Percentiles rank a stretch among this genome's conserved stretches.
phyloP scores from a whole-genome alignment of 2,113 vertebrate species.

The Nyctibius bracteatus region DNA sequence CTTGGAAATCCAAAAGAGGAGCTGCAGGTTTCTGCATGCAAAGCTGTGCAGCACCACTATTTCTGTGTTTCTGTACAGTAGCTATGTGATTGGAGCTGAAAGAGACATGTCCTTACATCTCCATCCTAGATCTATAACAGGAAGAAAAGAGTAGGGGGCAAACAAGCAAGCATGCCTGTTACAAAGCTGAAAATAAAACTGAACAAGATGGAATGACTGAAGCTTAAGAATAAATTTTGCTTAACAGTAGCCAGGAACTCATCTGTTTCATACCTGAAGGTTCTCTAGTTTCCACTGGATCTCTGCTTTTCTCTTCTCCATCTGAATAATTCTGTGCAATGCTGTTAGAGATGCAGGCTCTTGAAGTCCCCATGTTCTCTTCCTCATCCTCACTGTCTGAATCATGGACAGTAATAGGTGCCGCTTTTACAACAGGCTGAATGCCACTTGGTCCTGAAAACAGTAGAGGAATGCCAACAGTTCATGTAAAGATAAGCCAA shows the following conservation, averaged over 20 bases:
- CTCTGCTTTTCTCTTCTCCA: slow-evolving; percentile 72
- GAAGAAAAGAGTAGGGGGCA: neutral
- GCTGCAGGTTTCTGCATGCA: neutral
- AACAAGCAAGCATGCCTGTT: neutral
- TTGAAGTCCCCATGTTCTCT: slow-evolving; percentile 69
- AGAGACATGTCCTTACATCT: neutral
- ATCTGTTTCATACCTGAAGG: slow-evolving; percentile 57
- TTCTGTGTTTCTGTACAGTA: neutral
- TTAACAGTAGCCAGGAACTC: neutral
- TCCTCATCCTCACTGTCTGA: slow-evolving; percentile 97
- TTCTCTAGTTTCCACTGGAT: slow-evolving; percentile 68
- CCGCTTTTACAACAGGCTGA: slow-evolving; percentile 78
- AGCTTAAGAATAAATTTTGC: neutral
- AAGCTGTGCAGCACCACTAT: neutral
- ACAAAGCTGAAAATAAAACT: neutral
- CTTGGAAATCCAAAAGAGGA: neutral
- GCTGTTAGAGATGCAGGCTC: slow-evolving; percentile 70
- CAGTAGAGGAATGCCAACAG: neutral
- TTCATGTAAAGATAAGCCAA: neutral
- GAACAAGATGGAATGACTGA: neutral
- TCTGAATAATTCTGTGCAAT: slow-evolving; percentile 75
- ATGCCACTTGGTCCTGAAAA: slow-evolving; percentile 91
- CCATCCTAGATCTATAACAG: neutral
- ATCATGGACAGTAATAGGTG: slow-evolving; percentile 86
- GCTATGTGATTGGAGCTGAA: neutral